Conservation (phyloP, 2,797 vertebrate genomes). For the Hephaestus fuliginosus region DNA sequence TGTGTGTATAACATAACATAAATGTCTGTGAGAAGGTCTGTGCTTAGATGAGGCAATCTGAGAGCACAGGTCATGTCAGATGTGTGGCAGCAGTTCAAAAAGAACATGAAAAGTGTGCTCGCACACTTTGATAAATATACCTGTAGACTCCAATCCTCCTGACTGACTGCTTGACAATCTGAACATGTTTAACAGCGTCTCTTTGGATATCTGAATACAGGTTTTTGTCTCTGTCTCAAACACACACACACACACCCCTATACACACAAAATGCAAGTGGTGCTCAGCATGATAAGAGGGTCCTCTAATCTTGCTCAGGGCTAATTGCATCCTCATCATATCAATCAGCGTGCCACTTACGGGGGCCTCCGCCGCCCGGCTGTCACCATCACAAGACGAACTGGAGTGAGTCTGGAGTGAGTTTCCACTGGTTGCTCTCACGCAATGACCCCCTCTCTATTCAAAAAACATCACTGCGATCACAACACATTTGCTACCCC, state of each 20-base stretch:
- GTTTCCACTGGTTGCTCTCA: conserved; percentile 9
- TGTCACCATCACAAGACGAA: background rate
- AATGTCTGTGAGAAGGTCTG: background rate
- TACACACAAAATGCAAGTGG: conserved; percentile 31
- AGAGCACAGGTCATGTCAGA: conserved; percentile 10
- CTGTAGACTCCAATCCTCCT: background rate
- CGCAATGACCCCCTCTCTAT: background rate
- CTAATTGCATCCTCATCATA: conserved; percentile 66
- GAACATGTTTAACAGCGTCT: conserved; percentile 8
- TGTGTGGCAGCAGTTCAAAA: conserved; percentile 6
- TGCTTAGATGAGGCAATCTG: background rate
- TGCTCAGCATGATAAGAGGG: conserved; percentile 56
- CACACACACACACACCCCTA: conserved; percentile 23
- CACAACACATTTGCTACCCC: background rate
- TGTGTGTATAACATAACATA: background rate
- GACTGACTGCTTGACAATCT: conserved; percentile 11
- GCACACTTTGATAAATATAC: conserved; percentile 11
- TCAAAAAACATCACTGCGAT: conserved; percentile 18
- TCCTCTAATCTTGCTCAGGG: conserved; percentile 54
- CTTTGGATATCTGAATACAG: conserved; percentile 2
- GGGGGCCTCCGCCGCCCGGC: conserved; percentile 1
- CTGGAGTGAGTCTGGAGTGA: conserved; percentile 12
- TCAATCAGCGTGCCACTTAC: conserved; percentile 59
- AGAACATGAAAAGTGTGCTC: background rate
- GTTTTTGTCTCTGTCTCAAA: conserved; percentile 1